phyloP scores from a whole-genome alignment of 1,140 invertebrate species.

The Druon quercuslanigerum region DNA sequence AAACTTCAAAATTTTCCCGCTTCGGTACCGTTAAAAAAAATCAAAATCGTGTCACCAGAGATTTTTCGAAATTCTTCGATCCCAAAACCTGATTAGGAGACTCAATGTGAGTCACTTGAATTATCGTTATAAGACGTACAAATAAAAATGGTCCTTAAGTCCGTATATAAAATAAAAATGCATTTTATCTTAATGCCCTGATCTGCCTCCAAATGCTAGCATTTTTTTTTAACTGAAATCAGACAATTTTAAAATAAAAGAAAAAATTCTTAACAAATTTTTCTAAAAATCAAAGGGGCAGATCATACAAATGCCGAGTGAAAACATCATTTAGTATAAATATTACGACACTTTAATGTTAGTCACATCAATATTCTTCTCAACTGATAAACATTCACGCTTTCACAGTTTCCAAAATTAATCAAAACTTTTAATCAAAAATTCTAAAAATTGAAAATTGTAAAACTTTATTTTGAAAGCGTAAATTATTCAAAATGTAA shows the following conservation, averaged over 20 bases:
- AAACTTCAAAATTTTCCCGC: background rate
- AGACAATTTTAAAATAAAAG: background rate
- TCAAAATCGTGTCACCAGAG: background rate
- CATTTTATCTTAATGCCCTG: conserved; percentile 38
- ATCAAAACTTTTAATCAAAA: background rate
- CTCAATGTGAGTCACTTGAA: conserved; percentile 62
- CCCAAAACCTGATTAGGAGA: conserved; percentile 36
- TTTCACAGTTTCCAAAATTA: background rate
- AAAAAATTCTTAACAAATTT: background rate
- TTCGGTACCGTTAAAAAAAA: background rate
- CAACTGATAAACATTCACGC: background rate
- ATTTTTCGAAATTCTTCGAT: conserved; percentile 14
- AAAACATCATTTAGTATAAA: conserved; percentile 8
- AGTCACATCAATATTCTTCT: background rate
- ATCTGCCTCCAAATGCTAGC: conserved; percentile 2
- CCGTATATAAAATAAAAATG: conserved; percentile 39
- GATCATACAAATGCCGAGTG: background rate
- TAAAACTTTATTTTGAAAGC: too few relatives aligned
- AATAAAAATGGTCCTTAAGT: conserved; percentile 37
- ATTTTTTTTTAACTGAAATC: background rate
- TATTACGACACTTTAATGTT: background rate
- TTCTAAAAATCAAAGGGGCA: background rate
- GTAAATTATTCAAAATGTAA: too few relatives aligned
- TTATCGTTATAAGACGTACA: conserved; percentile 1
- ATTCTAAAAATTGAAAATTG: too few relatives aligned